These are phyloP conservation scores for Taenaris catops DNA, from an alignment of 2,888 invertebrate species.

Conservation along the genomic window DNA sequence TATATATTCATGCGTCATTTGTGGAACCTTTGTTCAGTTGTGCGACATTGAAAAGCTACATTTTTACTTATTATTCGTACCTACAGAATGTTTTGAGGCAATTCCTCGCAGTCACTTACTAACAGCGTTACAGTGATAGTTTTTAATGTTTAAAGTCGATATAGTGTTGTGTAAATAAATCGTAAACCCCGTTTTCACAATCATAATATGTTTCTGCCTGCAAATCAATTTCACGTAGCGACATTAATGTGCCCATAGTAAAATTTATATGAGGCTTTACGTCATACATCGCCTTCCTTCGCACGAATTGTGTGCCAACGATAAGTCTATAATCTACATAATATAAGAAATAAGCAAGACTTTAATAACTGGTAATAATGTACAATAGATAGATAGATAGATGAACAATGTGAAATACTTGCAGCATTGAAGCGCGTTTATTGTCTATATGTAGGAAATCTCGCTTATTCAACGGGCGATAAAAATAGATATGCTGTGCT, in stretches of 20 bases:
- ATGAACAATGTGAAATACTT: too few species aligned
- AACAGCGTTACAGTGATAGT: slow-evolving; percentile 49
- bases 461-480: too few species aligned
- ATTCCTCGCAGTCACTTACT: slow-evolving; percentile 7
- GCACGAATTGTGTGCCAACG: slow-evolving; percentile 49
- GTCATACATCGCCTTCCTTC: slow-evolving; percentile 64
- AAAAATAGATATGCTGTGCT: too few species aligned
- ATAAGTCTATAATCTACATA: slow-evolving; percentile 32
- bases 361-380: too few species aligned
- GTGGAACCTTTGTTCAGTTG: too few species aligned
- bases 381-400: too few species aligned
- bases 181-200: slow-evolving; percentile 80
- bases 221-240: slow-evolving; percentile 79
- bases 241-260: slow-evolving; percentile 78
- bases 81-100: not conserved
- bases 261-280: slow-evolving; percentile 76
- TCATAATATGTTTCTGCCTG: slow-evolving; percentile 78
- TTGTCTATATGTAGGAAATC: too few species aligned
- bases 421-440: too few species aligned
- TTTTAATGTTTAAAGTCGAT: slow-evolving; percentile 62
- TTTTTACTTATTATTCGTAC: too few species aligned
- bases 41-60: too few species aligned
- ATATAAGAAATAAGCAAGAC: slow-evolving; percentile 2
- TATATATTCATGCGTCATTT: too few species aligned
- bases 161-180: slow-evolving; percentile 76